Conservation (phyloP, 2,797 vertebrate genomes). For the Urosaurus nigricauda region DNA sequence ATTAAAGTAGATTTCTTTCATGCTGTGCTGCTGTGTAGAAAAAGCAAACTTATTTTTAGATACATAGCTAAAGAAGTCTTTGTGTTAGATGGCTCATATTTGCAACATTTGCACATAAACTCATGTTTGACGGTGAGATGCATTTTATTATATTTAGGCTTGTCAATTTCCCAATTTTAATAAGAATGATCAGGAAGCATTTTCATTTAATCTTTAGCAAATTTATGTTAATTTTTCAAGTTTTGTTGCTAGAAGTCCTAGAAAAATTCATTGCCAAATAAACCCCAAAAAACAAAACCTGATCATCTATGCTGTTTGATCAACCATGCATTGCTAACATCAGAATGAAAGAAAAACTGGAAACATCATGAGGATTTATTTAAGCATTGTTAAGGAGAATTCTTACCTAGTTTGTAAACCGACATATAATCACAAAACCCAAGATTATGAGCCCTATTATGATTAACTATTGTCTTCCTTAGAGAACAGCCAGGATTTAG, state of each 20-base stretch:
- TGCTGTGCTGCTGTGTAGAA: constrained; percentile 9
- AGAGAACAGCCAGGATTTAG: background rate
- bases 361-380: background rate
- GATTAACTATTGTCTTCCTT: background rate
- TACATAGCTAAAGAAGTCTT: background rate
- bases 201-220: constrained; percentile 28
- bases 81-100: background rate
- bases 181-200: constrained; percentile 23
- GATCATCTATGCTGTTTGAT: background rate
- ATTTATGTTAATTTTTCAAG: constrained; percentile 17
- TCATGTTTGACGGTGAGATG: constrained; percentile 16
- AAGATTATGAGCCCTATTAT: background rate
- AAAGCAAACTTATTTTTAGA: constrained; percentile 9
- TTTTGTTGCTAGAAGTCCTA: background rate
- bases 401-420: background rate
- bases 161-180: constrained; percentile 30
- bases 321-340: background rate
- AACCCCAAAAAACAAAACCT: too few relatives aligned
- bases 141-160: constrained; percentile 29
- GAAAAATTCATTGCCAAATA: background rate
- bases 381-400: background rate
- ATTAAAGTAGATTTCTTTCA: constrained; percentile 43
- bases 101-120: constrained; percentile 28
- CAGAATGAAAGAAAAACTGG: background rate
- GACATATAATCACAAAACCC: background rate